Conservation (phyloP, 2,888 invertebrate genomes). For the Periphyllus acericola region DNA sequence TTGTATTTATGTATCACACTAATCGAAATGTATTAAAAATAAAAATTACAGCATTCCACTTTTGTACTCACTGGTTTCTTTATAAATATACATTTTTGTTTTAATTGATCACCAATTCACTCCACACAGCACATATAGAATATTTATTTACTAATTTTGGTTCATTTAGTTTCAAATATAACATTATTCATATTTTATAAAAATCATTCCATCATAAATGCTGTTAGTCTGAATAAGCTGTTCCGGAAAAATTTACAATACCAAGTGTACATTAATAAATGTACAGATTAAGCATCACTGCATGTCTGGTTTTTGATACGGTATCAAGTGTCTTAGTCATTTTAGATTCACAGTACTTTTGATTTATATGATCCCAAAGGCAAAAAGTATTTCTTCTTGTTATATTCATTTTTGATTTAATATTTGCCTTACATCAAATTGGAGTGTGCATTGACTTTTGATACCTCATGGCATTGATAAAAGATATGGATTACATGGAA, state of each 20-base stretch:
- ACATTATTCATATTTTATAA: background rate
- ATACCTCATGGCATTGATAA: too few relatives aligned
- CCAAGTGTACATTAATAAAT: background rate
- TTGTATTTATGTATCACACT: conserved; percentile 26
- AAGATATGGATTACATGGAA: too few relatives aligned
- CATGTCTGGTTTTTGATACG: too few relatives aligned
- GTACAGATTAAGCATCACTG: background rate
- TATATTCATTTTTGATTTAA: too few relatives aligned
- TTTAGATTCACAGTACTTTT: too few relatives aligned
- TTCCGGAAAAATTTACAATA: background rate
- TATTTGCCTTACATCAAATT: too few relatives aligned
- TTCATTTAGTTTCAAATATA: background rate
- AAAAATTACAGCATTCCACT: conserved; percentile 32
- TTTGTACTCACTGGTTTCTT: conserved; percentile 17
- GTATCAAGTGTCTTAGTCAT: too few relatives aligned
- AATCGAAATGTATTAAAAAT: conserved; percentile 42
- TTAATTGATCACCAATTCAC: background rate
- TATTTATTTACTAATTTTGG: background rate
- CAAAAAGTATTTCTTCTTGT: too few relatives aligned
- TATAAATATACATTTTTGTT: background rate
- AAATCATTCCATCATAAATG: background rate
- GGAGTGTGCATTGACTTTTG: too few relatives aligned
- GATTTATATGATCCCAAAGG: too few relatives aligned
- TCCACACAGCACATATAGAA: background rate
- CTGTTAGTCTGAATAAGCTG: background rate